Evolutionary conservation across 2,797 vertebrate genomes (phyloP).

Genomic region (Peromyscus nudipes): DNA sequence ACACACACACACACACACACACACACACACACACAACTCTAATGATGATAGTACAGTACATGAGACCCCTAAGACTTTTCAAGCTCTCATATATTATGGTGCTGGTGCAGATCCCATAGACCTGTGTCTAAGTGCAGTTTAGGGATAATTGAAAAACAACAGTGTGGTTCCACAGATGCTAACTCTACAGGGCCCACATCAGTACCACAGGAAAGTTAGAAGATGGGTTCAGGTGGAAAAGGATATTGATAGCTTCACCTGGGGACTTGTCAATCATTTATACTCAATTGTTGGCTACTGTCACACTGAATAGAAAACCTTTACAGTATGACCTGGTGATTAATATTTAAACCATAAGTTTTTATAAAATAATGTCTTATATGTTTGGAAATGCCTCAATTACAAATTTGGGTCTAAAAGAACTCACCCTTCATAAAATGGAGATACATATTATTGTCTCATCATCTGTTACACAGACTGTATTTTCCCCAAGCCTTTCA

Average conservation of each 20-base stretch:
- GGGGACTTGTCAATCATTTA: not conserved
- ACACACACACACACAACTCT: not conserved
- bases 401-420: conserved; percentile 29
- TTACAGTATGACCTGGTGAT: not conserved
- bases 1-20: not conserved
- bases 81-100: not conserved
- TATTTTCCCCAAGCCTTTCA: conserved; percentile 63
- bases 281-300: not conserved
- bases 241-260: not conserved
- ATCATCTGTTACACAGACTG: conserved; percentile 49
- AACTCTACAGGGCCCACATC: not conserved
- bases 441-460: conserved; percentile 57
- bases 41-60: not conserved
- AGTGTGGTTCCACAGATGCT: not conserved
- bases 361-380: conserved; percentile 12
- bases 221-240: not conserved
- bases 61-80: not conserved
- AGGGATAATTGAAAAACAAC: not conserved
- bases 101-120: rapidly evolving
- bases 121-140: not conserved
- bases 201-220: not conserved
- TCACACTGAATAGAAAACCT: not conserved
- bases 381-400: conserved; percentile 12
- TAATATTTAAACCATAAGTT: not conserved
- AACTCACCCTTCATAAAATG: conserved; percentile 56